Percentiles rank a stretch among this genome's conserved stretches.
These are phyloP conservation scores for Synergus itoensis DNA, from an alignment of 2,888 invertebrate genomes.

Conservation along the genomic window DNA sequence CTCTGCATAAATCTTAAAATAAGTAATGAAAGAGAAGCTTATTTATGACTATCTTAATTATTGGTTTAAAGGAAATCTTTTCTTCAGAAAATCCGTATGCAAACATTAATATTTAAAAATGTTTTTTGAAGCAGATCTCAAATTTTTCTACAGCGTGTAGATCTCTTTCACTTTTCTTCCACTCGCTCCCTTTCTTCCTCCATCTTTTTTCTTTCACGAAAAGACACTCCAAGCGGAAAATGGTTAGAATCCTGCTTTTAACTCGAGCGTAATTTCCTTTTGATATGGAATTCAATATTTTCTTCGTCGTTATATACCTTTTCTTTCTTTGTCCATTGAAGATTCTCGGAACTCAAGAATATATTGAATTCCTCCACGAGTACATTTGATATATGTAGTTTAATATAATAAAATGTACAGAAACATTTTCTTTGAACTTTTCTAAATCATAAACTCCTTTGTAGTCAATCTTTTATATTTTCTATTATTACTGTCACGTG, in stretches of 20 bases:
- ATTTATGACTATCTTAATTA: background rate
- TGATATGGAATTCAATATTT: slow-evolving; percentile 64
- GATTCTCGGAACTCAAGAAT: slow-evolving; percentile 41
- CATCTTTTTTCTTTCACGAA: slow-evolving; percentile 20
- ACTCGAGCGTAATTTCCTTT: slow-evolving; percentile 64
- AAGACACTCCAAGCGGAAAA: slow-evolving; percentile 39
- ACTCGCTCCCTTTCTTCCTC: background rate
- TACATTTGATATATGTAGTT: slow-evolving; percentile 15
- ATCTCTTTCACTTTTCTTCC: background rate
- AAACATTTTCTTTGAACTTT: background rate
- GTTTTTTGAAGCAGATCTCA: background rate
- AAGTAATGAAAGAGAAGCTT: background rate
- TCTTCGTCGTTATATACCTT: slow-evolving; percentile 41
- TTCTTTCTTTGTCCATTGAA: slow-evolving; percentile 26
- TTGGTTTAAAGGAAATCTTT: background rate
- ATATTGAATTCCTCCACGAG: slow-evolving; percentile 25
- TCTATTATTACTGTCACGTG: no score
- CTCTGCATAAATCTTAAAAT: background rate
- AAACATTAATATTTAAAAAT: slow-evolving; percentile 21
- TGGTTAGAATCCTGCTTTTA: slow-evolving; percentile 55
- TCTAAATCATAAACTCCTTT: background rate
- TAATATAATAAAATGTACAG: slow-evolving; percentile 7
- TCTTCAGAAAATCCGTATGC: background rate
- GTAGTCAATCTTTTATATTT: background rate
- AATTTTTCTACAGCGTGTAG: background rate